Evolutionary conservation across 92 coral and sea anemone genomes (phyloP).

Genomic region (Zoanthus gigantus): DNA sequence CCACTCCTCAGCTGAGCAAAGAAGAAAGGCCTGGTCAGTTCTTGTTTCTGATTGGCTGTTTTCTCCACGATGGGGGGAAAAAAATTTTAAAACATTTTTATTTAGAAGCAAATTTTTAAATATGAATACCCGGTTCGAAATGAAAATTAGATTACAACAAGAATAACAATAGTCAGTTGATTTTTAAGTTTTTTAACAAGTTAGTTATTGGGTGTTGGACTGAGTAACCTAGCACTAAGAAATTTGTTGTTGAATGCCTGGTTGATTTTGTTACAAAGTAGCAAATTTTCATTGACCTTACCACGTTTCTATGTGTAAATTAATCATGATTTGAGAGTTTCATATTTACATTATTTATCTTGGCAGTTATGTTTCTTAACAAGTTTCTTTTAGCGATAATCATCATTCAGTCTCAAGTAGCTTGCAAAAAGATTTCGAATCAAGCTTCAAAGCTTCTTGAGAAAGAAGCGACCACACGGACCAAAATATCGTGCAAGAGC

Average conservation of each 20-base stretch:
- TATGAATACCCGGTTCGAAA: too few species aligned
- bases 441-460: slow-evolving; percentile 70
- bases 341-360: not conserved
- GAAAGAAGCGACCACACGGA: slow-evolving; percentile 64
- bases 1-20: slow-evolving; percentile 64
- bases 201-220: not conserved
- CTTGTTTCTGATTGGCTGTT: slow-evolving; percentile 55
- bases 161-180: too few species aligned
- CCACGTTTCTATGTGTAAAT: not conserved
- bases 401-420: slow-evolving; percentile 4
- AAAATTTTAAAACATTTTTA: too few species aligned
- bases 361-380: slow-evolving; percentile 1
- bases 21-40: slow-evolving; percentile 42
- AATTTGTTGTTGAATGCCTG: not conserved
- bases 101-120: too few species aligned
- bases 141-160: too few species aligned
- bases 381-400: slow-evolving; percentile 8
- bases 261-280: not conserved
- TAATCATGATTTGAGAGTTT: not conserved
- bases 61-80: not conserved
- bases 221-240: slow-evolving; percentile 26
- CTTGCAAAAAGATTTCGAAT: slow-evolving; percentile 58
- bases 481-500: slow-evolving; percentile 71
- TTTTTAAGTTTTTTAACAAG: too few species aligned
- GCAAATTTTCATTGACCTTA: not conserved